These are phyloP conservation scores for Poeciliopsis infans DNA, from an alignment of 2,797 vertebrate species.

Conservation along the genomic window DNA sequence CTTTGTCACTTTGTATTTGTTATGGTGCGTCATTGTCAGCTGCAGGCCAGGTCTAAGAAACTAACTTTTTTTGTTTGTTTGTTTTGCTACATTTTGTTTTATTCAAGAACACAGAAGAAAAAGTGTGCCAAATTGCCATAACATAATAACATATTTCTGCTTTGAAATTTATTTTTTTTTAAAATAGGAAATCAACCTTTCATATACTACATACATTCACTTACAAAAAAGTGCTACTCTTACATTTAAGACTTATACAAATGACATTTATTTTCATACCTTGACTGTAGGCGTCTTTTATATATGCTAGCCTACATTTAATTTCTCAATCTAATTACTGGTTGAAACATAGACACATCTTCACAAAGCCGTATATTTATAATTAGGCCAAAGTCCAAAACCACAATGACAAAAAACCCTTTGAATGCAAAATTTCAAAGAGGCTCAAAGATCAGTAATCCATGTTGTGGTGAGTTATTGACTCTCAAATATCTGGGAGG, in stretches of 20 bases:
- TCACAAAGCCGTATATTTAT: neutral
- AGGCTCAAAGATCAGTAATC: too few relatives aligned
- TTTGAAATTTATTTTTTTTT: neutral
- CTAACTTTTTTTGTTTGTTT: neutral
- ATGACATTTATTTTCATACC: neutral
- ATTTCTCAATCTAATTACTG: neutral
- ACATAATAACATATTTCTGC: neutral
- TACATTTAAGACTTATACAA: neutral
- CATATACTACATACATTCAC: neutral
- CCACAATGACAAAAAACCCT: too few relatives aligned
- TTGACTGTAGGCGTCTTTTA: neutral
- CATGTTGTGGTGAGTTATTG: too few relatives aligned
- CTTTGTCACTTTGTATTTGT: neutral
- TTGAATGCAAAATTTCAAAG: too few relatives aligned
- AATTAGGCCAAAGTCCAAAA: neutral
- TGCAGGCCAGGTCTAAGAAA: neutral
- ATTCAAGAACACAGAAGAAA: neutral
- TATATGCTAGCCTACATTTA: too few relatives aligned
- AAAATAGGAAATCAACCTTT: neutral
- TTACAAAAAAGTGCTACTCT: neutral
- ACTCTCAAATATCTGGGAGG: too few relatives aligned
- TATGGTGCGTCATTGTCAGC: neutral
- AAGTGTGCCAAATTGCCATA: neutral
- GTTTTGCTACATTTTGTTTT: neutral
- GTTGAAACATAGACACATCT: neutral